A percentile compares a stretch with the other conserved stretches of the same genome.
Evolutionary conservation across 2,888 invertebrate genomes (phyloP).

Genomic region (Drosophila koepferae): DNA sequence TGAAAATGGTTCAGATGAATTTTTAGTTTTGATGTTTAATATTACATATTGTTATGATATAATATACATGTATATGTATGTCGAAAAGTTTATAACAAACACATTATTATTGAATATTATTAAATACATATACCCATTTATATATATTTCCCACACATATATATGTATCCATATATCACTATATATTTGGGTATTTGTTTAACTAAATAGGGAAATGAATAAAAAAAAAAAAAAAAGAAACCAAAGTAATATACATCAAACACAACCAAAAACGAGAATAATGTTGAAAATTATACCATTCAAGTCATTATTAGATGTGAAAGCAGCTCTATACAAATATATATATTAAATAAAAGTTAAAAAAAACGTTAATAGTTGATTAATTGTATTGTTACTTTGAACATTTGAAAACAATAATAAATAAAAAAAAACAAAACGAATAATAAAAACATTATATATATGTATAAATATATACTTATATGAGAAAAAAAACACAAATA

Average conservation of each 20-base stretch:
- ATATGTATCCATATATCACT: constrained; percentile 21
- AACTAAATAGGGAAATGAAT: constrained; percentile 78
- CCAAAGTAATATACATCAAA: constrained; percentile 30
- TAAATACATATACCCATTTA: constrained; percentile 43
- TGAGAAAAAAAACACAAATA: constrained; percentile 72
- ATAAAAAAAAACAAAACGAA: constrained; percentile 46
- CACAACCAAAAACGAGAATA: constrained; percentile 59
- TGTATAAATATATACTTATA: constrained; percentile 76
- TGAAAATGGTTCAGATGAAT: constrained; percentile 68
- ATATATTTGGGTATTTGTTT: constrained; percentile 49
- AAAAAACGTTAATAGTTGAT: constrained; percentile 80
- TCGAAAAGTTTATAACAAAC: constrained; percentile 64
- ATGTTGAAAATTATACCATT: constrained; percentile 76
- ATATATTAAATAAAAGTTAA: constrained; percentile 14
- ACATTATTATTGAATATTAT: constrained; percentile 55
- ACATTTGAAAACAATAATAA: constrained; percentile 77
- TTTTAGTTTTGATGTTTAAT: constrained; percentile 59
- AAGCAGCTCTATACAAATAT: constrained; percentile 70
- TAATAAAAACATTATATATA: constrained; percentile 64
- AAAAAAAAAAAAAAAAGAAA: constrained; percentile 42
- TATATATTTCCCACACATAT: constrained; percentile 32
- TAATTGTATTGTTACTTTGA: constrained; percentile 84
- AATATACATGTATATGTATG: constrained; percentile 78
- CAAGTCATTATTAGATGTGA: constrained; percentile 81
- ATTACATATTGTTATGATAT: constrained; percentile 68